Evolutionary conservation across 2,888 invertebrate genomes (phyloP).

Genomic region (Dermolepida albohirtum): DNA sequence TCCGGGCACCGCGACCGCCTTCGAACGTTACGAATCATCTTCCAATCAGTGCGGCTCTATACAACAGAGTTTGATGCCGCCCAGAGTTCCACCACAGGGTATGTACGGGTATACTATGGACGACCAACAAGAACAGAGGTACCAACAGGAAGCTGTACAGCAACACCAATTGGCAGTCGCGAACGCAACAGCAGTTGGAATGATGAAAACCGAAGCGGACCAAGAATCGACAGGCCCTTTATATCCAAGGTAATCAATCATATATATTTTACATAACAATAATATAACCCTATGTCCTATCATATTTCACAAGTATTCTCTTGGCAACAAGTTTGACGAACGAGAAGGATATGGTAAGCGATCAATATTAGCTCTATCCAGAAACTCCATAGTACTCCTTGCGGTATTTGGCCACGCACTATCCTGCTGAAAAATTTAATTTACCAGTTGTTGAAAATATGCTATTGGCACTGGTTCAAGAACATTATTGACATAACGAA

Average conservation of each 20-base stretch:
- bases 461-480: no score
- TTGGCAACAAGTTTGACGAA: no score
- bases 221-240: slow-evolving; percentile 79
- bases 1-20: slow-evolving; percentile 70
- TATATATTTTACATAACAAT: no score
- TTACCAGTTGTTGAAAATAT: no score
- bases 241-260: slow-evolving; percentile 73
- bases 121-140: slow-evolving; percentile 71
- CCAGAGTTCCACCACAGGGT: slow-evolving; percentile 66
- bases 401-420: no score
- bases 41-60: slow-evolving; percentile 62
- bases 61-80: slow-evolving; percentile 66
- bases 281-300: no score
- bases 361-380: no score
- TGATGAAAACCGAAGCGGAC: slow-evolving; percentile 78
- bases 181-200: slow-evolving; percentile 66
- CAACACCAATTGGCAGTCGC: slow-evolving; percentile 68
- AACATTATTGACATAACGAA: no score
- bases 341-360: no score
- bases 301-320: no score
- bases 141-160: slow-evolving; percentile 69
- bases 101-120: slow-evolving; percentile 73
- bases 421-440: no score
- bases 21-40: slow-evolving; percentile 73
- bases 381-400: no score